phyloP scores from a whole-genome alignment of 2,797 vertebrate species.

The Carapus acus region DNA sequence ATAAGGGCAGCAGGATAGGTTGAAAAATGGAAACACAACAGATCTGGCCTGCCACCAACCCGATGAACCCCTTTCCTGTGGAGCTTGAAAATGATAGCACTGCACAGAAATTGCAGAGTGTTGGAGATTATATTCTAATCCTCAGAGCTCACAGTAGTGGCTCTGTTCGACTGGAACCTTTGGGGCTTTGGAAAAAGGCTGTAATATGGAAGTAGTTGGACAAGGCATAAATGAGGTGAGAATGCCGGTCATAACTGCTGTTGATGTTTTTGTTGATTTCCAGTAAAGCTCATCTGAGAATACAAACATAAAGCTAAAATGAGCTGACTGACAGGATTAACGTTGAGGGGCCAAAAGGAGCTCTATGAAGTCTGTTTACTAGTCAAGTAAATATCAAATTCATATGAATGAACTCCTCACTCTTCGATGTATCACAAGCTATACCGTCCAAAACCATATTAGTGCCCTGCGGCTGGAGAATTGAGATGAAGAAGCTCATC shows the following conservation, averaged over 20 bases:
- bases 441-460: background rate
- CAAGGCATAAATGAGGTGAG: background rate
- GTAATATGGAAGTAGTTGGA: slow-evolving; percentile 43
- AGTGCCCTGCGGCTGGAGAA: slow-evolving; percentile 5
- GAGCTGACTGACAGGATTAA: slow-evolving; percentile 2
- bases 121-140: slow-evolving; percentile 58
- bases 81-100: slow-evolving; percentile 37
- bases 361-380: background rate
- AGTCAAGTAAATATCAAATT: slow-evolving; percentile 1
- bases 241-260: slow-evolving; percentile 10
- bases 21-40: slow-evolving; percentile 63
- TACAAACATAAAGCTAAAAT: background rate
- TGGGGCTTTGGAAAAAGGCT: slow-evolving; percentile 15
- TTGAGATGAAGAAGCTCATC: slow-evolving; percentile 21
- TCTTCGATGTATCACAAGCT: slow-evolving; percentile 5
- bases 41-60: slow-evolving; percentile 55
- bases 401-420: background rate
- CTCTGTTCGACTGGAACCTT: slow-evolving; percentile 26
- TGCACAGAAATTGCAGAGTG: slow-evolving; percentile 45
- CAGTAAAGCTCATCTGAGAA: background rate
- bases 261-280: slow-evolving; percentile 17
- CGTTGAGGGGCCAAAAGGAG: background rate
- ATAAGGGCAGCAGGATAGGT: slow-evolving; percentile 59
- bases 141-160: slow-evolving; percentile 39
- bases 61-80: slow-evolving; percentile 28